phyloP scores from a whole-genome alignment of 2,797 vertebrate species.

The Channa striata region DNA sequence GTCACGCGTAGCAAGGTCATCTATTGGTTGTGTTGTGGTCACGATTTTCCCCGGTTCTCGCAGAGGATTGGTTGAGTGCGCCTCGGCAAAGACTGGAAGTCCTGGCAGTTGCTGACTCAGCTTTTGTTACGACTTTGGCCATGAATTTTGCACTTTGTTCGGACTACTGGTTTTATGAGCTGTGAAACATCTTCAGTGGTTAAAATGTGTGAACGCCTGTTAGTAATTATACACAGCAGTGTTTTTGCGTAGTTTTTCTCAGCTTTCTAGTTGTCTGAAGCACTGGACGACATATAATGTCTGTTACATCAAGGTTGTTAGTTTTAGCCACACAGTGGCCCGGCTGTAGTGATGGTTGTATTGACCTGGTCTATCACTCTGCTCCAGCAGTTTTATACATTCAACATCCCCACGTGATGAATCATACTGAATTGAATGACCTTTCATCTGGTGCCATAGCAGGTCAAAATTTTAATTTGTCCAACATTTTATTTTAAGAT shows the following conservation, averaged over 20 bases:
- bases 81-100: conserved; percentile 3
- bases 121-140: conserved; percentile 15
- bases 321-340: too few species aligned
- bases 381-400: too few species aligned
- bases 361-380: too few species aligned
- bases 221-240: conserved; percentile 20
- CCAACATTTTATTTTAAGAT: too few species aligned
- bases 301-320: too few species aligned
- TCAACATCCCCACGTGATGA: too few species aligned
- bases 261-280: conserved; percentile 29
- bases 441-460: too few species aligned
- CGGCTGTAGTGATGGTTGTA: too few species aligned
- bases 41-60: conserved; percentile 2
- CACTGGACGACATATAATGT: not conserved
- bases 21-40: conserved; percentile 33
- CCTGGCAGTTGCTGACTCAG: conserved; percentile 47
- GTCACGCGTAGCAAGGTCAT: conserved; percentile 35
- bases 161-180: conserved; percentile 49
- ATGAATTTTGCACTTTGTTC: conserved; percentile 44
- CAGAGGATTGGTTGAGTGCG: conserved; percentile 8
- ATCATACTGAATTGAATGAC: too few species aligned
- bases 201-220: conserved; percentile 13
- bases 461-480: too few species aligned
- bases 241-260: not conserved
- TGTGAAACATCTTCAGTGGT: conserved; percentile 58